Evolutionary conservation across 2,797 vertebrate genomes (phyloP).

Genomic region (Tolypeutes matacus): DNA sequence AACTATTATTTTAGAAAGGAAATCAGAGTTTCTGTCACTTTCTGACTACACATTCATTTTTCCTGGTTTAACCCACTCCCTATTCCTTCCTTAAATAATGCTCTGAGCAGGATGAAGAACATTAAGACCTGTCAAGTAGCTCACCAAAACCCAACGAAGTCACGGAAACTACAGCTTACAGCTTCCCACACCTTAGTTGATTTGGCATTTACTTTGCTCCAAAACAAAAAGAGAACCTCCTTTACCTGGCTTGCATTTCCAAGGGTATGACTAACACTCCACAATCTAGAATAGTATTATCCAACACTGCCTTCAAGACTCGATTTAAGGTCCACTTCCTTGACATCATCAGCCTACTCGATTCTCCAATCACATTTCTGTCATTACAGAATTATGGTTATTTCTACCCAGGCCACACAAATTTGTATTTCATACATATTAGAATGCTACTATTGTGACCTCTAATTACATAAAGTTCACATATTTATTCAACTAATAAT

Average conservation of each 20-base stretch:
- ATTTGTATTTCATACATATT: background rate
- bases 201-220: constrained; percentile 13
- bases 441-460: background rate
- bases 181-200: constrained; percentile 5
- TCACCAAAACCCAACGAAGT: constrained; percentile 16
- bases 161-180: constrained; percentile 12
- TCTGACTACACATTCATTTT: background rate
- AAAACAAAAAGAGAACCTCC: constrained; percentile 1
- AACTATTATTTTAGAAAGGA: background rate
- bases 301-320: background rate
- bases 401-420: background rate
- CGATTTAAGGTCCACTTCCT: background rate
- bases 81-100: background rate
- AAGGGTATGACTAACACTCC: background rate
- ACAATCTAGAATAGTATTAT: background rate
- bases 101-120: background rate
- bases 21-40: background rate
- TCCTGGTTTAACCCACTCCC: background rate
- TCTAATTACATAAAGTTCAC: background rate
- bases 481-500: background rate
- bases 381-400: background rate
- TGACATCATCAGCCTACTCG: background rate
- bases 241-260: constrained; percentile 28
- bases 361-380: background rate
- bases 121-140: background rate